Percentiles rank a stretch among this genome's conserved stretches.
These are phyloP conservation scores for Onychostruthus taczanowskii DNA, from an alignment of 2,113 vertebrate species.

Conservation along the genomic window DNA sequence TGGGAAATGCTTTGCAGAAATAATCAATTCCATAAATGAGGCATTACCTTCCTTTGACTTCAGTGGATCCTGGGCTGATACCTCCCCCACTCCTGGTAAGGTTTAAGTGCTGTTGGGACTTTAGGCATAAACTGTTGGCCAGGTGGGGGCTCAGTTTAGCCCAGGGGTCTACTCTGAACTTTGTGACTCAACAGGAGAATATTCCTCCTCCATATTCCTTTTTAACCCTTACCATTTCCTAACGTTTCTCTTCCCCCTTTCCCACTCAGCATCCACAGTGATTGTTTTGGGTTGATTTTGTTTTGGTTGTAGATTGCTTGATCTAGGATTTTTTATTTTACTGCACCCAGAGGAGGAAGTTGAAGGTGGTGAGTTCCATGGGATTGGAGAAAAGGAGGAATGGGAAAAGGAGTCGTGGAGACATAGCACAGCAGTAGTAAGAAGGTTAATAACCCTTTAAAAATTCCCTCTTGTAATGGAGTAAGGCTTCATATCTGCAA, in stretches of 20 bases:
- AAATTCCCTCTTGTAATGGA: not conserved
- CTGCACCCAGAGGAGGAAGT: not conserved
- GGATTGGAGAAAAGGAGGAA: not conserved
- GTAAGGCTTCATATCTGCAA: not conserved
- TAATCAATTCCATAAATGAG: not conserved
- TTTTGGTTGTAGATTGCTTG: not conserved
- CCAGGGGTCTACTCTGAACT: not conserved
- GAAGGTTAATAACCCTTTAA: not conserved
- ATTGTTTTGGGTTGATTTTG: not conserved
- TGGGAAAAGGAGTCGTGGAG: rapidly evolving
- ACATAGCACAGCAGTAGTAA: rapidly evolving
- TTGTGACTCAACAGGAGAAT: not conserved
- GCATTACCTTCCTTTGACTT: not conserved
- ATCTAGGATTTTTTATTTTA: not conserved
- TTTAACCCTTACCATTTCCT: not conserved
- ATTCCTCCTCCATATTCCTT: not conserved
- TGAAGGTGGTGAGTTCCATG: not conserved
- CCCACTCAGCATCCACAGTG: not conserved
- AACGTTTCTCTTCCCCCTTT: rapidly evolving
- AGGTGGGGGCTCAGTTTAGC: no score
- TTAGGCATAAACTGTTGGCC: not conserved
- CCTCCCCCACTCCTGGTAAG: rapidly evolving
- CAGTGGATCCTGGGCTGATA: not conserved
- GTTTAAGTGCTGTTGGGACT: not conserved
- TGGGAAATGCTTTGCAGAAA: not conserved